Percentiles rank a stretch among this genome's conserved stretches.
These are phyloP conservation scores for Papilio elwesi DNA, from an alignment of 2,888 invertebrate species.

Conservation along the genomic window DNA sequence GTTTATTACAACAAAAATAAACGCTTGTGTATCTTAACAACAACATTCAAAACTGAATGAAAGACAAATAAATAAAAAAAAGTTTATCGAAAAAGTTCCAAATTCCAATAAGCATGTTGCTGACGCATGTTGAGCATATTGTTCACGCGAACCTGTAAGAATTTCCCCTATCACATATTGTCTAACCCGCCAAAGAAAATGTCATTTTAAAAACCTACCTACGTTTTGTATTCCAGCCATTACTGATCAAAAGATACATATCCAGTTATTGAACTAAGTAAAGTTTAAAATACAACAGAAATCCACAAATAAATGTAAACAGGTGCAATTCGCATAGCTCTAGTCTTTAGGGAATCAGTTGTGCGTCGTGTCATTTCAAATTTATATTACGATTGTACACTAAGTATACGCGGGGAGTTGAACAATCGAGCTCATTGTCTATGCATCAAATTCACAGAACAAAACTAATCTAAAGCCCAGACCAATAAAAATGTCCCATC, in stretches of 20 bases:
- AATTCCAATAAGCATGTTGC: too few species aligned
- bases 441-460: constrained; percentile 83
- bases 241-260: background rate
- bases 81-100: too few species aligned
- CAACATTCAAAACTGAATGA: too few species aligned
- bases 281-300: background rate
- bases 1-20: too few species aligned
- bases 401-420: constrained; percentile 71
- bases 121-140: too few species aligned
- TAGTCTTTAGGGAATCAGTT: constrained; percentile 47
- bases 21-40: too few species aligned
- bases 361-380: constrained; percentile 65
- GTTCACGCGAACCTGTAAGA: too few species aligned
- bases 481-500: constrained; percentile 82
- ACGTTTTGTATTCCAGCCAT: too few species aligned
- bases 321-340: constrained; percentile 36
- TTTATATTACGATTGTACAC: constrained; percentile 68
- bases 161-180: too few species aligned
- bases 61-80: too few species aligned
- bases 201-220: too few species aligned
- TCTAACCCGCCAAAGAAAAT: too few species aligned
- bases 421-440: constrained; percentile 82
- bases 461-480: constrained; percentile 81
- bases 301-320: constrained; percentile 12
- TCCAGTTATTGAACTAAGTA: background rate